Evolutionary conservation across 2,113 vertebrate genomes (phyloP).

Genomic region (Peromyscus maniculatus): DNA sequence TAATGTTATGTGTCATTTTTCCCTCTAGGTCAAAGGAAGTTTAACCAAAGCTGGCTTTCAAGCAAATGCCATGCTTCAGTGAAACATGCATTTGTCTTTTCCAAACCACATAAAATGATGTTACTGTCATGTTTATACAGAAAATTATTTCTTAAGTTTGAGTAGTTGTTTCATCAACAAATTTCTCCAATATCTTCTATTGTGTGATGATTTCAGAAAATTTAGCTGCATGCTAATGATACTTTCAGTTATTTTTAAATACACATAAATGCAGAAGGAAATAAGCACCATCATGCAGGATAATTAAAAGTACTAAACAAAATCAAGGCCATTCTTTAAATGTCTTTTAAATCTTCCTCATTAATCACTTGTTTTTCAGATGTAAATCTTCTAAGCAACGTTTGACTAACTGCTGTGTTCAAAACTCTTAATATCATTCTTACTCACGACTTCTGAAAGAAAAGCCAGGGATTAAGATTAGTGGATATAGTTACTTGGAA

Average conservation of each 20-base stretch:
- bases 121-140: not conserved
- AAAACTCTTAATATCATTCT: conserved; percentile 3
- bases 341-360: conserved; percentile 57
- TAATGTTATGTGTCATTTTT: not conserved
- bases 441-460: not conserved
- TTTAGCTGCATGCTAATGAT: conserved; percentile 9
- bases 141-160: conserved; percentile 12
- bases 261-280: not conserved
- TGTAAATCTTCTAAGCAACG: conserved; percentile 72
- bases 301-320: conserved; percentile 70
- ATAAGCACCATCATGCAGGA: conserved; percentile 29
- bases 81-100: not conserved
- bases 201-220: not conserved
- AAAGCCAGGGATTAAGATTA: not conserved
- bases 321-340: conserved; percentile 76
- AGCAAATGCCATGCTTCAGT: not conserved
- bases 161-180: not conserved
- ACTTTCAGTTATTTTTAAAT: conserved; percentile 38
- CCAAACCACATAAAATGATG: not conserved
- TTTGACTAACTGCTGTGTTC: conserved; percentile 71
- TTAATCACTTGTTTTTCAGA: conserved; percentile 79
- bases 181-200: conserved; percentile 17
- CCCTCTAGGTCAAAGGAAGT: not conserved
- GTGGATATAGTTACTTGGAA: not conserved
- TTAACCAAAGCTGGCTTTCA: not conserved